phyloP scores from a whole-genome alignment of 2,888 invertebrate species.

The Thecophora atra region DNA sequence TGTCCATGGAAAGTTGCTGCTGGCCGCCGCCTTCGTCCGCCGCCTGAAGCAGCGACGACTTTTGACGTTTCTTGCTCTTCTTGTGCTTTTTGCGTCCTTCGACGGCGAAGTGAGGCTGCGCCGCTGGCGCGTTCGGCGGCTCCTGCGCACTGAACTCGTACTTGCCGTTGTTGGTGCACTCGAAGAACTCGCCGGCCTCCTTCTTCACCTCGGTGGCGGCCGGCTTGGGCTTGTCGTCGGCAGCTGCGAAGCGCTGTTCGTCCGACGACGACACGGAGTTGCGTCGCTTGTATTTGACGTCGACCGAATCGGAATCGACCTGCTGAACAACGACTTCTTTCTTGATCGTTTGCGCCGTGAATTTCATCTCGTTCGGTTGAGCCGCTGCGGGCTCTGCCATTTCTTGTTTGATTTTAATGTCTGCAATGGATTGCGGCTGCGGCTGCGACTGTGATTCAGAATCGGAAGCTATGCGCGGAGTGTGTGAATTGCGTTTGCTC shows the following conservation, averaged over 20 bases:
- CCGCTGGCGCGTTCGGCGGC: constrained; percentile 21
- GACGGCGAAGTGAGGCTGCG: constrained; percentile 63
- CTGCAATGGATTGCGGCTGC: constrained; percentile 54
- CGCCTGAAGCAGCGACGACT: constrained; percentile 65
- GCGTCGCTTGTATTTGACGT: constrained; percentile 52
- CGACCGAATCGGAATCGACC: constrained; percentile 45
- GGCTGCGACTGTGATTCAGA: constrained; percentile 66
- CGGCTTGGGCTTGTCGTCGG: constrained; percentile 38
- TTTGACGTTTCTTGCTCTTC: constrained; percentile 84
- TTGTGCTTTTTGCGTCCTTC: constrained; percentile 79
- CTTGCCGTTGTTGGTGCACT: constrained; percentile 34
- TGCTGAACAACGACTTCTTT: constrained; percentile 64
- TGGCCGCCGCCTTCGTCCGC: constrained; percentile 33
- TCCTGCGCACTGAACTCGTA: constrained; percentile 44
- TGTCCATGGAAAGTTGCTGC: constrained; percentile 24
- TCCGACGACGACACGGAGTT: constrained; percentile 66
- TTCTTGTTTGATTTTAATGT: constrained; percentile 49
- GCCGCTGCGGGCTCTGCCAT: constrained; percentile 38
- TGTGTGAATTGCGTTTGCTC: constrained; percentile 74
- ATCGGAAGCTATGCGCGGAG: constrained; percentile 77
- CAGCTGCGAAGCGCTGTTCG: constrained; percentile 54
- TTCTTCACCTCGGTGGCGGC: constrained; percentile 56
- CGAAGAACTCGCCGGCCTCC: constrained; percentile 55
- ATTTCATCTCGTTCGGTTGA: constrained; percentile 56
- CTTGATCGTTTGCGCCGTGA: constrained; percentile 71